These are phyloP conservation scores for Pammene aurita DNA, from an alignment of 2,888 invertebrate genomes.

Conservation along the genomic window DNA sequence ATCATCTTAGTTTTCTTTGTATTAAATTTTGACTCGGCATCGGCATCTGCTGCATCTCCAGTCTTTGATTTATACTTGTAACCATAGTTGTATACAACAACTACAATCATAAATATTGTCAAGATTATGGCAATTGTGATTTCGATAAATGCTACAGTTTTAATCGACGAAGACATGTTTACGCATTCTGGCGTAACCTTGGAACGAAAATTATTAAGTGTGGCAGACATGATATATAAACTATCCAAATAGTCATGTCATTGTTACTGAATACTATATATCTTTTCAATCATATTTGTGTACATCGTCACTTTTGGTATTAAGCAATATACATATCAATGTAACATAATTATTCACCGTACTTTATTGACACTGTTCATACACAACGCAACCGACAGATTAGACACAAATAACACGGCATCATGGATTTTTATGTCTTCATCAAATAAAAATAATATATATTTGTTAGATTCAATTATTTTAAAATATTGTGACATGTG, in stretches of 20 bases:
- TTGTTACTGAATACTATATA: background rate
- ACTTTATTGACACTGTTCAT: background rate
- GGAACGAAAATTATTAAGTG: background rate
- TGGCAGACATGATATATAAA: background rate
- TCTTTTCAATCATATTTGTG: background rate
- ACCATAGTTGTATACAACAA: background rate
- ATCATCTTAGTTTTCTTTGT: background rate
- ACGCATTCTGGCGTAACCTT: background rate
- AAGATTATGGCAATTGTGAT: background rate
- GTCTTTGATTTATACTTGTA: background rate
- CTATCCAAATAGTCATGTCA: background rate
- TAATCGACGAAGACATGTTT: background rate
- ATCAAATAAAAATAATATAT: background rate
- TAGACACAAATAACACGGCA: constrained; percentile 1
- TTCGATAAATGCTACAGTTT: background rate
- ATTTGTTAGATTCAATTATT: background rate
- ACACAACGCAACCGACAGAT: background rate
- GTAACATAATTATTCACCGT: background rate
- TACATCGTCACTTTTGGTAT: background rate
- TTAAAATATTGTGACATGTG: background rate
- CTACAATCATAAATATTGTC: background rate
- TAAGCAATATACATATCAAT: background rate
- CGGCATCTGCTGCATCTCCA: background rate
- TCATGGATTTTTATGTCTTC: background rate
- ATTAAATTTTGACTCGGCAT: background rate